These are phyloP conservation scores for Pseudolaguvia tuberculata DNA, from an alignment of 2,113 vertebrate genomes.

Conservation along the genomic window DNA sequence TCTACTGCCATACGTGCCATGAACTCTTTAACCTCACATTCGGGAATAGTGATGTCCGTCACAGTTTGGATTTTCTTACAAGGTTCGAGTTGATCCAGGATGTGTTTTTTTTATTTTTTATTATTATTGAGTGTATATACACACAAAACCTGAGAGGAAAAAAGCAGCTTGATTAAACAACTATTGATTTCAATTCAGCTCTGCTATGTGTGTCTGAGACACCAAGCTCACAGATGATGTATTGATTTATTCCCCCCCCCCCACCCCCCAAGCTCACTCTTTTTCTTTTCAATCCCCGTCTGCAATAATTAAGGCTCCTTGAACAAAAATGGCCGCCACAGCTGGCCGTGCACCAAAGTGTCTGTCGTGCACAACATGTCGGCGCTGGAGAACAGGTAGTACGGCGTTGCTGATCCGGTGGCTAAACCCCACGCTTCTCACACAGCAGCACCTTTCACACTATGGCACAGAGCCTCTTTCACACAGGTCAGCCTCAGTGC, in stretches of 20 bases:
- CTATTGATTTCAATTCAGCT: constrained; percentile 41
- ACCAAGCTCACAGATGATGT: constrained; percentile 37
- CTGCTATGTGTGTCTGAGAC: constrained; percentile 18
- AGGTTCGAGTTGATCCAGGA: not conserved
- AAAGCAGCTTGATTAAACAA: constrained; percentile 34
- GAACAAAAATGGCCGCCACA: constrained; percentile 53
- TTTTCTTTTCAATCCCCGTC: not conserved
- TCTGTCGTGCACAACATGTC: constrained; percentile 46
- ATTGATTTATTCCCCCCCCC: constrained; percentile 52
- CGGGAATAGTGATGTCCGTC: not conserved
- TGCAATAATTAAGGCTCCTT: constrained; percentile 37
- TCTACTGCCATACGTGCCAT: constrained; percentile 24
- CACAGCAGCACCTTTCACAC: constrained; percentile 38
- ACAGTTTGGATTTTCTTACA: not conserved
- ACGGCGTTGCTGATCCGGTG: constrained; percentile 57
- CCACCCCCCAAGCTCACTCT: too few species aligned
- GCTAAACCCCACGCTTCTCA: constrained; percentile 36
- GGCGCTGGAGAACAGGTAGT: constrained; percentile 41
- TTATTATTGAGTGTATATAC: constrained; percentile 11
- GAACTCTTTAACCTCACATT: constrained; percentile 22
- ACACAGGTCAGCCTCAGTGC: constrained; percentile 11
- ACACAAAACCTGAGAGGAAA: constrained; percentile 4
- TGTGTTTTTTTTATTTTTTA: too few species aligned
- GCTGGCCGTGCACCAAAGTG: constrained; percentile 50
- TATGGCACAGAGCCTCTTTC: constrained; percentile 44